These are phyloP conservation scores for Nasua narica DNA, from an alignment of 2,797 vertebrate species.

Conservation along the genomic window DNA sequence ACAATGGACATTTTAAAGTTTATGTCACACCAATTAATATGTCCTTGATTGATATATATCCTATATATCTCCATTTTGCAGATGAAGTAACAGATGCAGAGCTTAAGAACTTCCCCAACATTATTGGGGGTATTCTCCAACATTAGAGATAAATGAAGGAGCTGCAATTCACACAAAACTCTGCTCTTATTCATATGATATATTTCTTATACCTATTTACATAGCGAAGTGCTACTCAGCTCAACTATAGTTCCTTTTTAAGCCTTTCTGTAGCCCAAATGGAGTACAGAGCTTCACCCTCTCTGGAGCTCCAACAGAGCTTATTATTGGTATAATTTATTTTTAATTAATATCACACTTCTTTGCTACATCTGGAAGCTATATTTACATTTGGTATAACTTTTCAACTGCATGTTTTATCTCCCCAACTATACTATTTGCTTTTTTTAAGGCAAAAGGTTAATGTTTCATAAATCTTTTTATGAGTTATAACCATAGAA, in stretches of 20 bases:
- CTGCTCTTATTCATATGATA: neutral
- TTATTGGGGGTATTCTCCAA: neutral
- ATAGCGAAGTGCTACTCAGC: neutral
- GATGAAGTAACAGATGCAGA: conserved; percentile 18
- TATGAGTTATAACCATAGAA: neutral
- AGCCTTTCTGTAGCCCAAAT: neutral
- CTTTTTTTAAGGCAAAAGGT: conserved; percentile 24
- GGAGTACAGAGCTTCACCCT: neutral
- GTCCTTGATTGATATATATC: neutral
- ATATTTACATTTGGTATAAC: neutral
- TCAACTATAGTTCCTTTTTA: neutral
- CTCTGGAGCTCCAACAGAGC: neutral
- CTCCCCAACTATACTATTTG: neutral
- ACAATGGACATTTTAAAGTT: conserved; percentile 1
- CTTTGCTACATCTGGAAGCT: conserved; percentile 1
- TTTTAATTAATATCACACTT: conserved; percentile 21
- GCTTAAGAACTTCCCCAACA: neutral
- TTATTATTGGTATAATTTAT: neutral
- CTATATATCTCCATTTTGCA: neutral
- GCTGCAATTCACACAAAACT: neutral
- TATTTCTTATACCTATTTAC: neutral
- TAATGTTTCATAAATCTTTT: neutral
- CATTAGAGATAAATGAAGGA: neutral
- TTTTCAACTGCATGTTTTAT: conserved; percentile 34
- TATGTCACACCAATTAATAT: neutral